These are phyloP conservation scores for Falco cherrug DNA, from an alignment of 2,797 vertebrate species.

Conservation along the genomic window DNA sequence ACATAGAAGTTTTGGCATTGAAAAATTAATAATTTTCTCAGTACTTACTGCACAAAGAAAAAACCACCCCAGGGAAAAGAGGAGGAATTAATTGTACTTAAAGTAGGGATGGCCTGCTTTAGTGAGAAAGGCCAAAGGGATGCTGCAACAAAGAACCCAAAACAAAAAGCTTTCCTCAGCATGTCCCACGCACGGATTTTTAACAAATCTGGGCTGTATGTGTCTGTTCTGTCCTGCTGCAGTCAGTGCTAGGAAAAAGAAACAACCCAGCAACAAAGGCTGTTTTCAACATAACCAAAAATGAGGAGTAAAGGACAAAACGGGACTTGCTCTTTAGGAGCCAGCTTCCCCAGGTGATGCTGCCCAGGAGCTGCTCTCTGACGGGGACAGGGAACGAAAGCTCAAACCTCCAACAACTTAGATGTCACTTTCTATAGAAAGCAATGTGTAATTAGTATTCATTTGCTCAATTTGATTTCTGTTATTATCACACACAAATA, in stretches of 20 bases:
- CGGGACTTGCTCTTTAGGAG: accelerated
- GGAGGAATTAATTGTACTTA: neutral
- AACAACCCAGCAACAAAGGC: neutral
- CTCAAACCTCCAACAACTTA: neutral
- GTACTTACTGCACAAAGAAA: neutral
- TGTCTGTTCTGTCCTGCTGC: neutral
- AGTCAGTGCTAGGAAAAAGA: neutral
- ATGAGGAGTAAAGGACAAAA: neutral
- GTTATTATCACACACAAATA: neutral
- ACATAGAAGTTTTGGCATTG: neutral
- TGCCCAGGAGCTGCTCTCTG: neutral
- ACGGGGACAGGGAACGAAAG: neutral
- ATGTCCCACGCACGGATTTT: accelerated
- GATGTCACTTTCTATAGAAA: neutral
- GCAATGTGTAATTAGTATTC: accelerated
- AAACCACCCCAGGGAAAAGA: neutral
- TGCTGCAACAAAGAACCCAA: constrained; percentile 6
- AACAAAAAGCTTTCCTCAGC: neutral
- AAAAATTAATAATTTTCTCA: neutral
- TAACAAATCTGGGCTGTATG: neutral
- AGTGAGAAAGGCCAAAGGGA: neutral
- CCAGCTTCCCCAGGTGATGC: neutral
- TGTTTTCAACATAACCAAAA: neutral
- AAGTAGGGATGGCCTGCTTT: neutral
- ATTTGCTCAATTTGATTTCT: neutral